Evolutionary conservation across 2,888 invertebrate genomes (phyloP).

Genomic region (Scaptodrosophila latifasciaeformis): DNA sequence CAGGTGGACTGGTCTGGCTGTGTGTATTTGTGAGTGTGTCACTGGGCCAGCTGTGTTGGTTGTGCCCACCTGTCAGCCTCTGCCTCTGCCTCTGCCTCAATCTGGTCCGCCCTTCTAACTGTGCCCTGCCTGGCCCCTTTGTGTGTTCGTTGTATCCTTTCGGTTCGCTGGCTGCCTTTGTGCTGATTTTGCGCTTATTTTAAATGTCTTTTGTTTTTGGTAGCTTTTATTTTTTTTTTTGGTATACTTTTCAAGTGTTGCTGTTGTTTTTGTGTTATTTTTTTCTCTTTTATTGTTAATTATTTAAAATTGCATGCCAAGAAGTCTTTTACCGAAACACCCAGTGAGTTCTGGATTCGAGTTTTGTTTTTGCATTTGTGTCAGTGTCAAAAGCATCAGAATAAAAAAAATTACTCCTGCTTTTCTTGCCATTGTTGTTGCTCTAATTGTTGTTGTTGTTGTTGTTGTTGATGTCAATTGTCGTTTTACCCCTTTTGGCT

Average conservation of each 20-base stretch:
- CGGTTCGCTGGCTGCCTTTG: constrained; percentile 48
- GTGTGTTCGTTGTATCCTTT: constrained; percentile 39
- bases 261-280: background rate
- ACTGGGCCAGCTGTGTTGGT: constrained; percentile 32
- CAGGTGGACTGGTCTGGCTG: background rate
- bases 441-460: no score
- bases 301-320: constrained; percentile 36
- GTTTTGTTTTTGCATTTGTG: no score
- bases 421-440: no score
- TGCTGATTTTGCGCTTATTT: constrained; percentile 60
- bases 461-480: background rate
- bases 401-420: no score
- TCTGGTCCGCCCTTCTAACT: constrained; percentile 6
- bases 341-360: no score
- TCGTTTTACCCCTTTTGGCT: no score
- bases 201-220: constrained; percentile 43
- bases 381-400: no score
- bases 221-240: constrained; percentile 18
- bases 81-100: background rate
- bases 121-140: constrained; percentile 3
- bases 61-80: background rate
- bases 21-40: constrained; percentile 41
- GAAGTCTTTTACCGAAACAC: no score
- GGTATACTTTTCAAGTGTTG: constrained; percentile 20
- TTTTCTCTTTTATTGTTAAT: constrained; percentile 30